Evolutionary conservation across 1,140 invertebrate species (phyloP), one percentile per base, ranked within the genome.

Genomic region (Philopotamus ludificatus): DNA sequence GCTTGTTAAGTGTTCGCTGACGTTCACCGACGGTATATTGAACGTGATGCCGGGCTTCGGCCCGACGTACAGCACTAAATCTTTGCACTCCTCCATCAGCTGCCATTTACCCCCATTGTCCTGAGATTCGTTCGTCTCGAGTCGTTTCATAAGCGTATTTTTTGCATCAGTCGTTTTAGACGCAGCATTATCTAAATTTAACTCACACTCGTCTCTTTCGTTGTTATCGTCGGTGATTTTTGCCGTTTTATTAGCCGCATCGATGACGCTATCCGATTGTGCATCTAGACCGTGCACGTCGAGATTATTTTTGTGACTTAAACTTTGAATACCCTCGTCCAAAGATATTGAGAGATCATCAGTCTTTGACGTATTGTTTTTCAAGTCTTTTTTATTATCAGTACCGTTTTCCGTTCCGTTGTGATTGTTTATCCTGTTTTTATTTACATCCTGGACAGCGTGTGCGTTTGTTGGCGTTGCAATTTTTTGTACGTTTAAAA

Each of bases 1-100:
- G 65, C 86, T 88, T 39, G 87, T 89, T 12, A 90, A 75, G 71
- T 87, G 88, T 72, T 90, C 89, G 42, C 85, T 87, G 18, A 89
- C 81, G 75, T 86, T 88, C 0, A 91, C 79, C n/a, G 85, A 79
- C 0, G 89, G 89, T 3, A 90, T 73, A 65, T 87, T 83, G 44
- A 91, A 85, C 71, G 84, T 82, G 1, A 81, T 79, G 44, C 83
- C 83, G 0, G 81, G 74, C 0, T 74, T 66, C 0, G 79, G 79
- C 1, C 79, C 79, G 18, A 80, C 66, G 66, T 80, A 76, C 0
- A 81, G 68, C 0, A 71, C 71, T 15, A 75, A 57, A 22, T 75
- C 76, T 25, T 72, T 75, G 3, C 42, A 50, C 2, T 42, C 44
- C 16, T 65, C 34, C 0, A 41, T 1, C 45, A 69, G 20, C 22